These are phyloP conservation scores for Styela clava DNA, from an alignment of 23 tunicate genomes.

Conservation along the genomic window DNA sequence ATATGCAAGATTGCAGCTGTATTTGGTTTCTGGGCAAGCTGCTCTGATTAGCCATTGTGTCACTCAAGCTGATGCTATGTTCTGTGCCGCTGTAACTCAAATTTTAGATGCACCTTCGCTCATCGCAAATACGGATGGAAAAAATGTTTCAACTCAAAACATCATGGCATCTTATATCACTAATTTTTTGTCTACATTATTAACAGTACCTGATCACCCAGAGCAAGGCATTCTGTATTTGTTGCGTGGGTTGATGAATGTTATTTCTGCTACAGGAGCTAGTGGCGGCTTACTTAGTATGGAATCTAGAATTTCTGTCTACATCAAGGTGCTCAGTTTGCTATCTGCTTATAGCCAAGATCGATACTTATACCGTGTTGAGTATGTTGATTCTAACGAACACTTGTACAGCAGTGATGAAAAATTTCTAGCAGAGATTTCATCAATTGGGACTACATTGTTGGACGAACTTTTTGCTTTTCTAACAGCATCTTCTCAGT, in stretches of 20 bases:
- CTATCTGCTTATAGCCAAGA: conserved; percentile 86
- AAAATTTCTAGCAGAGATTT: conserved; percentile 56
- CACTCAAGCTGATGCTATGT: conserved; percentile 95
- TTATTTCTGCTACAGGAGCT: conserved; percentile 34
- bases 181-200: conserved; percentile 64
- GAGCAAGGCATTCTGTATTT: conserved; percentile 79
- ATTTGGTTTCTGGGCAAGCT: conserved; percentile 73
- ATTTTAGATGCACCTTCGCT: conserved; percentile 42
- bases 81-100: conserved; percentile 51
- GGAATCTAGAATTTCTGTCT: conserved; percentile 35
- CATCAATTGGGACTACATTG: conserved; percentile 34
- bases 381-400: conserved; percentile 84
- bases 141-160: conserved; percentile 23
- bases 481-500: conserved; percentile 24
- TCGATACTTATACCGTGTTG: conserved; percentile 63
- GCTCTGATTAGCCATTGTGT: conserved; percentile 83
- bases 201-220: conserved; percentile 79
- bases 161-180: conserved; percentile 12
- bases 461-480: conserved; percentile 60
- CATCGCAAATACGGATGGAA: conserved; percentile 8
- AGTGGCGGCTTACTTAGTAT: conserved; percentile 10
- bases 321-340: conserved; percentile 62
- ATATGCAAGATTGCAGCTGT: conserved; percentile 37
- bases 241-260: conserved; percentile 76
- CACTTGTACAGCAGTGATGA: conserved; percentile 79